These are phyloP conservation scores for Alviniconcha strummeri DNA, from an alignment of 2,888 invertebrate genomes.

Conservation along the genomic window DNA sequence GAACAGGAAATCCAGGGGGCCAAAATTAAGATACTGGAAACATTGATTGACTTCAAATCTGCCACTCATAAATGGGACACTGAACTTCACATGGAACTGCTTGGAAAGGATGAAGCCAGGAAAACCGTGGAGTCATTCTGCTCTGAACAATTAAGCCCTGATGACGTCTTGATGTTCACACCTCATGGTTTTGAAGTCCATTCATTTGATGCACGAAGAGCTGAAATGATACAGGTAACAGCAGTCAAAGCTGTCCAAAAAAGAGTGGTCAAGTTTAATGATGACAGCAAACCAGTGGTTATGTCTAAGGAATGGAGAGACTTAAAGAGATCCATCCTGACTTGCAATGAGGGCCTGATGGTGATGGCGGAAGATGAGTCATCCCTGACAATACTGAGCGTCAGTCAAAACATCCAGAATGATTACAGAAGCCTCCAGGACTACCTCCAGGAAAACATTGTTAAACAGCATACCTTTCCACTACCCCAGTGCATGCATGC, in stretches of 20 bases:
- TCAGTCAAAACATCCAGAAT: neutral
- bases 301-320: neutral
- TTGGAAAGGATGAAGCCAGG: neutral
- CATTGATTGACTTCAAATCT: neutral
- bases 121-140: neutral
- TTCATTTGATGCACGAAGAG: conserved; percentile 5
- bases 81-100: neutral
- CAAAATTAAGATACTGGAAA: neutral
- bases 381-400: conserved; percentile 10
- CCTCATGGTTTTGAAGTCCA: neutral
- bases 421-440: neutral
- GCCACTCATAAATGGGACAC: conserved; percentile 4
- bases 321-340: neutral
- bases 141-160: neutral
- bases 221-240: conserved; percentile 14
- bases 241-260: neutral
- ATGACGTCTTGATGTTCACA: conserved; percentile 11
- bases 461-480: conserved; percentile 1
- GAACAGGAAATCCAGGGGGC: neutral
- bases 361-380: neutral
- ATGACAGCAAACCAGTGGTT: neutral
- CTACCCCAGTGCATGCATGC: neutral
- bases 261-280: conserved; percentile 12
- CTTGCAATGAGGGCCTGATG: neutral
- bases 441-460: conserved; percentile 14